Evolutionary conservation across 2,888 invertebrate species (phyloP).

Genomic region (Macroteleia sp.): DNA sequence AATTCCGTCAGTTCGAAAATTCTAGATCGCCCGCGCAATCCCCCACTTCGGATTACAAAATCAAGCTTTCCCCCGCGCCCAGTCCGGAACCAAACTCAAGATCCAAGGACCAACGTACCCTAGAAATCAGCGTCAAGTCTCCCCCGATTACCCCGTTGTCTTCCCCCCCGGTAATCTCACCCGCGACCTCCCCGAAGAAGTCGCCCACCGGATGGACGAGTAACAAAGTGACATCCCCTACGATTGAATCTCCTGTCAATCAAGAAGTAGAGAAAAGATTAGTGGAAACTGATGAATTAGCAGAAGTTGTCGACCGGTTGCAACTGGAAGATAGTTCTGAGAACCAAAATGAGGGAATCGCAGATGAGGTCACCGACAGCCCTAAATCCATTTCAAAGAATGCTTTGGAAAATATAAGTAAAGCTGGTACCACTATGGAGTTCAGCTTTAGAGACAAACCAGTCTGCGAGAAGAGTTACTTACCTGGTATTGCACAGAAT

Average conservation of each 20-base stretch:
- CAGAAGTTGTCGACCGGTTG: conserved; percentile 31
- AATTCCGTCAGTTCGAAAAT: conserved; percentile 81
- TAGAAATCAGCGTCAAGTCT: conserved; percentile 74
- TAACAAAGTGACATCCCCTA: conserved; percentile 56
- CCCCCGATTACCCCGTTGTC: conserved; percentile 75
- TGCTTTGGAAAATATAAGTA: conserved; percentile 88
- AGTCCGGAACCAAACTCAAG: conserved; percentile 77
- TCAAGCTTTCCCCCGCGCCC: conserved; percentile 77
- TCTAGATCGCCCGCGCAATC: conserved; percentile 77
- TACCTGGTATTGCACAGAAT: conserved; percentile 76
- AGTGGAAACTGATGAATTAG: conserved; percentile 4
- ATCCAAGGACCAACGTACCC: conserved; percentile 62
- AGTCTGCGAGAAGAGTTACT: conserved; percentile 76
- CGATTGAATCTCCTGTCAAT: conserved; percentile 67
- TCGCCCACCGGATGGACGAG: conserved; percentile 66
- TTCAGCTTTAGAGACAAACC: conserved; percentile 85
- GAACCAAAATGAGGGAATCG: conserved; percentile 49
- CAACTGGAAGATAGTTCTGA: conserved; percentile 59
- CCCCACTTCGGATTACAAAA: conserved; percentile 76
- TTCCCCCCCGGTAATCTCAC: conserved; percentile 75
- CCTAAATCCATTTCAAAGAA: conserved; percentile 85
- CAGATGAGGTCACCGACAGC: conserved; percentile 69
- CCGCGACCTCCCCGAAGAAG: conserved; percentile 73
- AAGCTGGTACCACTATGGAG: conserved; percentile 88
- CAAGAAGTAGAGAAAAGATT: conserved; percentile 61